Base-by-base conservation (phyloP, 2,797 vertebrate genomes). In the Rhodeus uyekii region DNA sequence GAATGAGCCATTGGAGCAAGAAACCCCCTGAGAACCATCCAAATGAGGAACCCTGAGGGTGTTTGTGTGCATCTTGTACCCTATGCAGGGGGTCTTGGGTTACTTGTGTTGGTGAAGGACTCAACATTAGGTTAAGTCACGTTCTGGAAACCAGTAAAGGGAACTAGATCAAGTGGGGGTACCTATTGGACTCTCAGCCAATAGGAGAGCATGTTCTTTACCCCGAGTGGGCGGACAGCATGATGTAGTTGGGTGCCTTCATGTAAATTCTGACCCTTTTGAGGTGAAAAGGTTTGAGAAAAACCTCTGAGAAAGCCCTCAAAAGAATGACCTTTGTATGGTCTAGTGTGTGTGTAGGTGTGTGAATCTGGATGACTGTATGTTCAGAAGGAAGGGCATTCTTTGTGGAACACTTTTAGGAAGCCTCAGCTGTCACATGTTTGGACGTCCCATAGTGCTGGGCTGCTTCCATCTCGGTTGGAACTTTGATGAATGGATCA, bases 401-500 rank as follows among this genome's bases (percentile, higher is more conserved):
- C 69, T 65, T 82, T 29, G 73, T 80, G 46, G 78, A 73, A 22
- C 69, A 71, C 55, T 29, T 65, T 87, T 79, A 75, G 85, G 65
- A 80, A 76, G 83, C 74, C 81, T 86, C 87, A 87, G 86, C 87
- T 87, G 87, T 87, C 83, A 85, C 81, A 67, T 80, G 82, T 87
- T 83, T 75, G 84, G 87, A 81, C n/a, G 36, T 88, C 82, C 84
- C 84, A 81, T 85, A 73, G 84, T 71, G 81, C 78, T 34, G 16
- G 76, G 83, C 74, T 79, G 63, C 55, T 60, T 75, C 67, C 84
- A 80, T 85, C 81, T n/a, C 83, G 44, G 80, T 65, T 81, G 83
- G 87, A 88, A 79, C 61, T 61, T 77, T 87, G 83, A 87, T 88
- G 86, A 86, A 87, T 87, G 84, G 71, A 87, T 86, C 58, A 75